Conservation (phyloP, 2,888 invertebrate genomes). For the Copidosoma aretas region DNA sequence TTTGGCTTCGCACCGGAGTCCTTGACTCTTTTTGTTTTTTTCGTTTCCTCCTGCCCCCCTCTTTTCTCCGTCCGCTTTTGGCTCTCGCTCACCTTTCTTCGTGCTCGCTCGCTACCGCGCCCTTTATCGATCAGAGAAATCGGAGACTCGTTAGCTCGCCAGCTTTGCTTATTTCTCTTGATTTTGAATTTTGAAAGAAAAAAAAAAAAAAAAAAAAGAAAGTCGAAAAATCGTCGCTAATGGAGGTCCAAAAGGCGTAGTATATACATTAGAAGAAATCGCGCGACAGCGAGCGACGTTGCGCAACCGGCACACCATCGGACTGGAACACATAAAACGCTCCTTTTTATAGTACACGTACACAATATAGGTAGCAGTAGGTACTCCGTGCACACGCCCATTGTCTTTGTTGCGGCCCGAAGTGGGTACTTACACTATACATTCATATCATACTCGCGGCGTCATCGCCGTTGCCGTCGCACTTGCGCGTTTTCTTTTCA, state of each 20-base stretch:
- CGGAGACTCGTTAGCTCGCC: conserved; percentile 29
- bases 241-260: no score
- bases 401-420: no score
- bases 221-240: no score
- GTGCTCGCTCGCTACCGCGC: neutral
- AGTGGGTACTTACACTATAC: no score
- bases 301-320: neutral
- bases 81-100: neutral
- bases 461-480: conserved; percentile 10
- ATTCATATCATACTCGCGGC: no score
- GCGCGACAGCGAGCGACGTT: neutral
- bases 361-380: no score
- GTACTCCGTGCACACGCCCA: no score
- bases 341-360: conserved; percentile 12
- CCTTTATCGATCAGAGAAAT: conserved; percentile 34
- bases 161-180: conserved; percentile 4
- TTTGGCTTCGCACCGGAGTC: conserved; percentile 9
- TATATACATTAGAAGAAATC: no score
- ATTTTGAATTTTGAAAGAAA: neutral
- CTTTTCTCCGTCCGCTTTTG: conserved; percentile 27
- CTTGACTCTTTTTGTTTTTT: conserved; percentile 28
- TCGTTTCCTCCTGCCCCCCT: conserved; percentile 7
- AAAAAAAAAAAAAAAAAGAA: no score
- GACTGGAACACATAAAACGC: conserved; percentile 10
- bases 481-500: conserved; percentile 1